Conservation (phyloP, 2,113 vertebrate genomes). For the Phyllostomus discolor region DNA sequence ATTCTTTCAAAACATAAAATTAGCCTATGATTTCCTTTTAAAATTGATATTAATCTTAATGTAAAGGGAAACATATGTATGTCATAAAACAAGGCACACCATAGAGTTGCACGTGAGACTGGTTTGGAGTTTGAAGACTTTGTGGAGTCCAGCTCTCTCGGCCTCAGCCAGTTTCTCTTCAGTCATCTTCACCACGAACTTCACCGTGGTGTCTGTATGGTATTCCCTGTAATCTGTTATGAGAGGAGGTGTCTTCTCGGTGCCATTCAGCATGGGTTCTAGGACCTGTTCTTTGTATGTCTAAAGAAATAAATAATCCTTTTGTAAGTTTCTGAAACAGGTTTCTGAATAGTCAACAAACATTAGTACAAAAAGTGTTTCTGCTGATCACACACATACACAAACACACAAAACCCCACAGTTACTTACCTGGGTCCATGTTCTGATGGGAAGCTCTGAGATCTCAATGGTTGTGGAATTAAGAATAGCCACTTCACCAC, state of each 20-base stretch:
- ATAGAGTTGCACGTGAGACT: slow-evolving; percentile 95
- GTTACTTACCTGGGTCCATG: slow-evolving; percentile 93
- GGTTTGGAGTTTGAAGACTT: slow-evolving; percentile 96
- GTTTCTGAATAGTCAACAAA: slow-evolving; percentile 36
- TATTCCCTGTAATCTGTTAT: slow-evolving; percentile 97
- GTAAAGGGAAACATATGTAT: neutral
- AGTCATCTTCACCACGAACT: slow-evolving; percentile 93
- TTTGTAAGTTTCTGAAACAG: slow-evolving; percentile 39
- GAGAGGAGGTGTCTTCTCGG: slow-evolving; percentile 92
- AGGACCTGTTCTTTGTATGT: slow-evolving; percentile 95
- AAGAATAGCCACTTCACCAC: slow-evolving; percentile 93
- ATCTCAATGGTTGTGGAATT: slow-evolving; percentile 98
- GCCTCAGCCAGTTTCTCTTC: slow-evolving; percentile 89
- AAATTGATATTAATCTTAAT: neutral
- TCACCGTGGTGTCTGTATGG: slow-evolving; percentile 96
- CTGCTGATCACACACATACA: neutral
- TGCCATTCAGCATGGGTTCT: slow-evolving; percentile 95
- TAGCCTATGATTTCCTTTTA: neutral
- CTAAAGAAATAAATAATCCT: slow-evolving; percentile 75
- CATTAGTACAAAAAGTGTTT: neutral
- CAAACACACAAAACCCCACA: neutral
- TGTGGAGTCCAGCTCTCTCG: slow-evolving; percentile 90
- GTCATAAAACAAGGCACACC: slow-evolving; percentile 79
- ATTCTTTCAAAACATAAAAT: slow-evolving; percentile 5
- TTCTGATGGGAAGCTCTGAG: slow-evolving; percentile 93